Conservation (phyloP, 2,888 invertebrate genomes). For the Epinotia demarniana region DNA sequence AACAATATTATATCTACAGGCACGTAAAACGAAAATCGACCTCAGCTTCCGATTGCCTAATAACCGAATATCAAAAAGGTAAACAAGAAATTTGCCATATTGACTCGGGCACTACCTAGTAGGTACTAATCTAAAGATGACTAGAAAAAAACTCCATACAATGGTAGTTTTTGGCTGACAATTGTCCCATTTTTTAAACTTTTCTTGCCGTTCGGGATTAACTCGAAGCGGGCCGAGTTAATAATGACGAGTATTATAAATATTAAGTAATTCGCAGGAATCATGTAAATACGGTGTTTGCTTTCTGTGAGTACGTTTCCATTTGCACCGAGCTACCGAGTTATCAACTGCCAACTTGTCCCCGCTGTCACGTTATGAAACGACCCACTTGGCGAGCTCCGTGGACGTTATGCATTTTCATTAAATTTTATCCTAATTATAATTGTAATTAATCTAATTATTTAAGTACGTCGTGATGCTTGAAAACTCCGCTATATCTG, state of each 20-base stretch:
- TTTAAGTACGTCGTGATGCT: neutral
- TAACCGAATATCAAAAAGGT: no score
- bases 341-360: slow-evolving; percentile 6
- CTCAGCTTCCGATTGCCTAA: no score
- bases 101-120: no score
- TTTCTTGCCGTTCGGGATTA: neutral
- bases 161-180: neutral
- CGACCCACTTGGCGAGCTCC: slow-evolving; percentile 31
- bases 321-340: neutral
- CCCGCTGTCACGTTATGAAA: neutral
- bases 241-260: neutral
- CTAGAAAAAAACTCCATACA: no score
- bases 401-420: slow-evolving; percentile 1
- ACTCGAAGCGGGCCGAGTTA: neutral
- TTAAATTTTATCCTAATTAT: slow-evolving; percentile 6
- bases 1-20: no score
- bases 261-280: neutral
- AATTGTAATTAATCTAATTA: neutral
- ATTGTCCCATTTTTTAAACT: neutral
- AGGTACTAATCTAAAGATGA: no score
- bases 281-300: neutral
- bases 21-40: no score
- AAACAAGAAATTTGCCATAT: no score
- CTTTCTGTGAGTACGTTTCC: neutral
- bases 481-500: neutral